A percentile compares a stretch with the other conserved stretches of the same genome.
phyloP scores from a whole-genome alignment of 2,113 vertebrate genomes.

The Lipophrys pholis region DNA sequence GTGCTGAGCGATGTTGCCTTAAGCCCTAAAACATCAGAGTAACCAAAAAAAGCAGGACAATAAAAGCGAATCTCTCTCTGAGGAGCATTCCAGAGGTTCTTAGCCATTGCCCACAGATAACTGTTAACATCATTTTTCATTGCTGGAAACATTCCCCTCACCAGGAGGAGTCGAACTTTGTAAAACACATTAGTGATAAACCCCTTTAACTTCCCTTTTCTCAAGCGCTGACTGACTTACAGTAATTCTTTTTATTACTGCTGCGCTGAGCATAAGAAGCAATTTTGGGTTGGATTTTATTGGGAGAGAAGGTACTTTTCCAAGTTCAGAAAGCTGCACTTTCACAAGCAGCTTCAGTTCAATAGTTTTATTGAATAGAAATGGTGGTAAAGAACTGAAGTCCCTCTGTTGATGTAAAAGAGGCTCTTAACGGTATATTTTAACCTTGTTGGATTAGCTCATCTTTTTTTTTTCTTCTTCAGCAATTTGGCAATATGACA shows the following conservation, averaged over 20 bases:
- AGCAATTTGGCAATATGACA: conserved; percentile 66
- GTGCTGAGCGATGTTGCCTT: conserved; percentile 59
- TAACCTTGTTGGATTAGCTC: conserved; percentile 53
- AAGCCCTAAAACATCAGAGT: conserved; percentile 56
- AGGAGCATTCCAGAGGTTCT: conserved; percentile 54
- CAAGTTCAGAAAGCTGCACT: conserved; percentile 26
- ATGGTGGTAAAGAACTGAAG: conserved; percentile 40
- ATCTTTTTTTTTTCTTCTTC: conserved; percentile 39
- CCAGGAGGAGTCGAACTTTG: conserved; percentile 54
- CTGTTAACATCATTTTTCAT: conserved; percentile 65
- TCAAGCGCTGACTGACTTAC: conserved; percentile 34
- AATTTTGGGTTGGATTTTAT: conserved; percentile 11
- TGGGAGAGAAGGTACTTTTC: conserved; percentile 10
- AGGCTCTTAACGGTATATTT: conserved; percentile 72
- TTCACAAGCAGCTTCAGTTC: conserved; percentile 27
- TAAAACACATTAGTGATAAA: conserved; percentile 52
- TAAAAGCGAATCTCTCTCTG: conserved; percentile 67
- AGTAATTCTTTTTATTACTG: conserved; percentile 33
- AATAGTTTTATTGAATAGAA: conserved; percentile 24
- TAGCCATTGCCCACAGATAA: conserved; percentile 60
- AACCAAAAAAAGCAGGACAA: conserved; percentile 61
- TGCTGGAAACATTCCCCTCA: conserved; percentile 35
- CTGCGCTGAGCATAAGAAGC: neutral
- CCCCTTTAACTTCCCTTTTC: conserved; percentile 17
- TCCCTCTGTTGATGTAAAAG: conserved; percentile 56